Evolutionary conservation across 2,888 invertebrate genomes (phyloP).

Genomic region (Tenthredo livida): DNA sequence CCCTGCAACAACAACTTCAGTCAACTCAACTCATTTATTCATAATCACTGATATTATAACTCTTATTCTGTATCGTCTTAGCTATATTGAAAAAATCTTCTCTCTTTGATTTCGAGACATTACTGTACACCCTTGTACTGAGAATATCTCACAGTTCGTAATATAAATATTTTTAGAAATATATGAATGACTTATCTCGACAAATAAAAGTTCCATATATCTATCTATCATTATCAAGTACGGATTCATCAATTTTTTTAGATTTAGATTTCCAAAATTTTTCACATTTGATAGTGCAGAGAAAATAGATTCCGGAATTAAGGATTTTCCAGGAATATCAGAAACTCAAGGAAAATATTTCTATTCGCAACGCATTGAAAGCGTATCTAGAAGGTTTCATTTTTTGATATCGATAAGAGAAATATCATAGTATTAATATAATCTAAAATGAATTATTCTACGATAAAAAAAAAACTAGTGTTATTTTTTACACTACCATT

Average conservation of each 20-base stretch:
- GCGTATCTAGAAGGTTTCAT: background rate
- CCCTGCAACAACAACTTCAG: slow-evolving; percentile 14
- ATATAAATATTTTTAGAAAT: background rate
- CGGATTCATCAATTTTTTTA: background rate
- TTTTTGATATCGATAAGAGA: background rate
- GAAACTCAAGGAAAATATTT: background rate
- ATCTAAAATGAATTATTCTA: background rate
- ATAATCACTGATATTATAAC: slow-evolving; percentile 5
- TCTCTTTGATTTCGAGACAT: background rate
- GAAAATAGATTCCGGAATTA: background rate
- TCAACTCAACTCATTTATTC: background rate
- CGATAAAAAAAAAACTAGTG: background rate
- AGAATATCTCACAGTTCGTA: background rate
- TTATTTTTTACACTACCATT: background rate
- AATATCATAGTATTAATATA: background rate
- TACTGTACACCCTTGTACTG: background rate
- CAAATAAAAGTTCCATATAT: background rate
- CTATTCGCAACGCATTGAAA: background rate
- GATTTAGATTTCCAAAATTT: background rate
- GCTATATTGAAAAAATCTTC: background rate
- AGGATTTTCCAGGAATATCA: background rate
- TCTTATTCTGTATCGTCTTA: background rate
- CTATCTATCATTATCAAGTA: background rate
- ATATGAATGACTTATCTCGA: background rate
- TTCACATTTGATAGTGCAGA: background rate